Percentiles rank a stretch among this genome's conserved stretches.
phyloP scores from a whole-genome alignment of 2,888 invertebrate genomes.

The Heliconius ismenius region DNA sequence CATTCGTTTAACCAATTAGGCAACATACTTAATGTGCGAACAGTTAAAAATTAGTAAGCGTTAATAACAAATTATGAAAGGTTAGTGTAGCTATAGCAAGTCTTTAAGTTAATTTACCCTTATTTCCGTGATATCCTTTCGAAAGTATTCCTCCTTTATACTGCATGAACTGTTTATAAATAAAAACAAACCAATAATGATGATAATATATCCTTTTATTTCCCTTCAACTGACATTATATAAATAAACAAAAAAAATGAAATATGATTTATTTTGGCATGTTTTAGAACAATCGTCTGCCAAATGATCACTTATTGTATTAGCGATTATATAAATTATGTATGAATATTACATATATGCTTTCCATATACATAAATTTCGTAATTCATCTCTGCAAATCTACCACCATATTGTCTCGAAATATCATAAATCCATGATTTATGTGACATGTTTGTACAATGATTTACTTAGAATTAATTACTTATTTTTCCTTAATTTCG shows the following conservation, averaged over 20 bases:
- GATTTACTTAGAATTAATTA: conserved; percentile 29
- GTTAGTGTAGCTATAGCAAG: conserved; percentile 43
- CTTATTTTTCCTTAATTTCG: conserved; percentile 34
- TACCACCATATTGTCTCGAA: conserved; percentile 45
- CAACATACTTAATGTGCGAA: conserved; percentile 14
- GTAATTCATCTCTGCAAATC: conserved; percentile 32
- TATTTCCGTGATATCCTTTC: conserved; percentile 45
- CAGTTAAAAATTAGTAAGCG: conserved; percentile 38
- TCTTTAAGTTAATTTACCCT: conserved; percentile 49
- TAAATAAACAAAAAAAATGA: conserved; percentile 51
- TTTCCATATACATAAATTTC: conserved; percentile 40
- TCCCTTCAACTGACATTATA: conserved; percentile 51
- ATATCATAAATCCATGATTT: conserved; percentile 43
- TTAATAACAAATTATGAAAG: conserved; percentile 39
- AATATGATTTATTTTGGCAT: conserved; percentile 31
- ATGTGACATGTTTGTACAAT: conserved; percentile 41
- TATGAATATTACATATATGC: conserved; percentile 34
- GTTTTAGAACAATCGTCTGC: conserved; percentile 32
- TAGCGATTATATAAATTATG: conserved; percentile 22
- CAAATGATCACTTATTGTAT: conserved; percentile 29
- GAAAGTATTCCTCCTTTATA: conserved; percentile 47
- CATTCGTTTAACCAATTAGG: not conserved
- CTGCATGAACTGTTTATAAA: conserved; percentile 54
- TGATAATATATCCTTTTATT: conserved; percentile 78
- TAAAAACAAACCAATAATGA: conserved; percentile 74